Evolutionary conservation across 2,888 invertebrate species (phyloP), one percentile per base, ranked within the genome.

Genomic region (Acleris emargana): DNA sequence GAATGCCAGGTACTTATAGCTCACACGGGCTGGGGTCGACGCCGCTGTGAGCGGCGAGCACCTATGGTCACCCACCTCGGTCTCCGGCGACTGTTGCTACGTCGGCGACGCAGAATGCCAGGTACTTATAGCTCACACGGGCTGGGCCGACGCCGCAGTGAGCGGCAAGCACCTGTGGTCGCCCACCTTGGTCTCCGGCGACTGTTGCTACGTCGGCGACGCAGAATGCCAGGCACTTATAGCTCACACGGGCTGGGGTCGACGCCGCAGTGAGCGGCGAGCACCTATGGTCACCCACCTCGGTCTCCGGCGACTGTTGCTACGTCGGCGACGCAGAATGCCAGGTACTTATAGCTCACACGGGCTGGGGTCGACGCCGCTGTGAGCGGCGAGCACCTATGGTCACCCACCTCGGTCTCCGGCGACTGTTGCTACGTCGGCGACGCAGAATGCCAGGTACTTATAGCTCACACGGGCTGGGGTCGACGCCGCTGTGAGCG

Each of bases 141-240:
- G 97, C 88, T 98, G 97, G 97, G 94, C 95, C 68, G 97, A 97
- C 79, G 91, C 93, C 63, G 97, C 98, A n/a, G 89, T 96, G 79
- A 97, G 97, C 87, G 97, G 97, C 45, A 98, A 98, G 81, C 98
- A 99, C 88, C 95, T 97, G 73, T 99, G 98, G 98, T 95, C 97
- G 71, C 96, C 97, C 68, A 97, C 97, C 62, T 97, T 97, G 66
- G 97, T 96, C 64, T 98, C 98, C 58, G 98, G 98, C 22, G 98
- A 99, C 89, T 96, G 97, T 86, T 99, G 99, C 89, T 98, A 98
- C 86, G 96, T 97, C 62, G 97, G 97, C 73, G 97, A 97, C 79
- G 93, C 93, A 51, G 97, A 28, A 28, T 28, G 28, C 28, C 28
- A 28, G 28, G 3, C 9, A 28, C 28, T 28, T 28, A 28, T 28